Conservation (phyloP, 2,113 vertebrate genomes). For the Murina feae region DNA sequence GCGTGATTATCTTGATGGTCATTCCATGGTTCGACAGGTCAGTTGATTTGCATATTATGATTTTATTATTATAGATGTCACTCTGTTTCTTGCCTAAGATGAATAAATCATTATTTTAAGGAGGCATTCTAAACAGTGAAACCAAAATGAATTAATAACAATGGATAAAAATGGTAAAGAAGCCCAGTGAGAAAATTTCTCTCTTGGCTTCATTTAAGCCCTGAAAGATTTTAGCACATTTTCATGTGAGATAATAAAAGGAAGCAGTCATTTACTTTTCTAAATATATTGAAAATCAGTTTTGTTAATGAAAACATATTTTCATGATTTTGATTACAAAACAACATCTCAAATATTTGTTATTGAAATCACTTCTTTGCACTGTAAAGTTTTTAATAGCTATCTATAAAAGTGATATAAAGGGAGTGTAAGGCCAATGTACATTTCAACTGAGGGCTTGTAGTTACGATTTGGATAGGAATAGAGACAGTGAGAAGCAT, state of each 20-base stretch:
- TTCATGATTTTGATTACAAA: not conserved
- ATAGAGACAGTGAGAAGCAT: not conserved
- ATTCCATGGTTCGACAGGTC: rapidly evolving
- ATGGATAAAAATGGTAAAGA: not conserved
- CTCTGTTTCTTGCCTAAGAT: not conserved
- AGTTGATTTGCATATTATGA: no score
- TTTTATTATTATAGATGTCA: not conserved
- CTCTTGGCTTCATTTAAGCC: slow-evolving; percentile 33
- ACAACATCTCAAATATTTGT: slow-evolving; percentile 24
- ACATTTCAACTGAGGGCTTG: not conserved
- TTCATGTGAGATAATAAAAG: slow-evolving; percentile 58
- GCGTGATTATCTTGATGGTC: no score
- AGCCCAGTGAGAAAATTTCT: not conserved
- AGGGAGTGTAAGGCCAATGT: not conserved
- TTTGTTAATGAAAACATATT: not conserved
- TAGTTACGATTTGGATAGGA: not conserved
- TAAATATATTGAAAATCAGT: slow-evolving; percentile 17
- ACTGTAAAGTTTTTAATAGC: not conserved
- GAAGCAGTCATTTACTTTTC: slow-evolving; percentile 54
- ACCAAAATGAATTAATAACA: not conserved
- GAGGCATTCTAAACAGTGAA: not conserved
- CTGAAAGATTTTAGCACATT: slow-evolving; percentile 23
- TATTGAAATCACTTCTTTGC: not conserved
- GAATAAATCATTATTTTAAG: not conserved
- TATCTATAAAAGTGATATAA: not conserved